Percentiles rank a stretch among this genome's conserved stretches.
phyloP scores from a whole-genome alignment of 2,113 vertebrate species.

The Chamaetylas fuelleborni region DNA sequence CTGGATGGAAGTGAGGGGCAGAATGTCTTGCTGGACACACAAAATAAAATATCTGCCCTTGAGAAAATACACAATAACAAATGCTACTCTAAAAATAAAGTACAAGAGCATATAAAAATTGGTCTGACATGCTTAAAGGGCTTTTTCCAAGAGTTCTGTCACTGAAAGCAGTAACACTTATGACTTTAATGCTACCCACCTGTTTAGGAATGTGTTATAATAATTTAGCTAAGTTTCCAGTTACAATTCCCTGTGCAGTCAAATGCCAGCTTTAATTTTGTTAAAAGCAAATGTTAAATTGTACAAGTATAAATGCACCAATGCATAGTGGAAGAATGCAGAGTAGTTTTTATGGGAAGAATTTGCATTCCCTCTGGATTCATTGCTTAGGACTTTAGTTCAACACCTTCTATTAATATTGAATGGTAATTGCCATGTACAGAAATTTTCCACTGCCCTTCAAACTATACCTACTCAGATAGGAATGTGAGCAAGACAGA shows the following conservation, averaged over 20 bases:
- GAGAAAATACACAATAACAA: not conserved
- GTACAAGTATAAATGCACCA: not conserved
- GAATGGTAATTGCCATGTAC: not conserved
- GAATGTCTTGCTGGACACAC: not conserved
- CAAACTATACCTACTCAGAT: not conserved
- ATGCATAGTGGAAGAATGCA: not conserved
- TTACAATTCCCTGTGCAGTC: not conserved
- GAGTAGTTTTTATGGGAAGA: not conserved
- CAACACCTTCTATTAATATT: not conserved
- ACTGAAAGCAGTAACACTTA: not conserved
- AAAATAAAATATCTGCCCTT: not conserved
- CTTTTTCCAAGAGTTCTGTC: not conserved
- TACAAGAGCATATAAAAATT: not conserved
- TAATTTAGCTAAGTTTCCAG: not conserved
- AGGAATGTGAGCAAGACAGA: conserved; percentile 13
- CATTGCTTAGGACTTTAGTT: not conserved
- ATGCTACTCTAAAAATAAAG: not conserved
- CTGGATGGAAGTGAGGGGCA: not conserved
- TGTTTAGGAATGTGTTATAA: not conserved
- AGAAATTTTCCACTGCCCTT: conserved; percentile 14
- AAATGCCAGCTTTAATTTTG: not conserved
- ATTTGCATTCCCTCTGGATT: not conserved
- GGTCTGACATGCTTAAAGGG: not conserved
- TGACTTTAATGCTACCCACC: not conserved
- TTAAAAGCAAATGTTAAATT: not conserved